These are phyloP conservation scores for Stratiolaelaps scimitus DNA, from an alignment of 1,140 invertebrate species.

Conservation along the genomic window DNA sequence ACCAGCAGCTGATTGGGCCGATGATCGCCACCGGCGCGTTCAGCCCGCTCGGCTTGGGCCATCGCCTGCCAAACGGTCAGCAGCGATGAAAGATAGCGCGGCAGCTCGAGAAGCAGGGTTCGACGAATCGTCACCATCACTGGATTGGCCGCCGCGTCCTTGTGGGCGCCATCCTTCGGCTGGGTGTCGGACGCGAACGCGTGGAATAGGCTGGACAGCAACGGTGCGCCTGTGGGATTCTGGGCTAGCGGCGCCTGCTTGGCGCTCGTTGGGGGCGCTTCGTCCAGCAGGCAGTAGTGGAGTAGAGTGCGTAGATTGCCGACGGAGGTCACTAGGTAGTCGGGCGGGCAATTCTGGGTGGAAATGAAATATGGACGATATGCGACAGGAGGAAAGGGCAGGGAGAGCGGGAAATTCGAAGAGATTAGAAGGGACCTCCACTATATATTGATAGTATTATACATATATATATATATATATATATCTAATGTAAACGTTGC, in stretches of 20 bases:
- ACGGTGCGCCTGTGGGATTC: slow-evolving; percentile 44
- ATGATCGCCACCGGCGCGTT: slow-evolving; percentile 31
- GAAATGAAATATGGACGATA: background rate
- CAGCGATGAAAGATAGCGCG: slow-evolving; percentile 63
- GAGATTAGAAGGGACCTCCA: background rate
- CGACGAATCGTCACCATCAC: slow-evolving; percentile 43
- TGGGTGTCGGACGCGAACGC: slow-evolving; percentile 53
- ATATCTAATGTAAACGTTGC: too few relatives aligned
- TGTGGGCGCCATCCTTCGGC: slow-evolving; percentile 40
- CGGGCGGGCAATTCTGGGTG: slow-evolving; percentile 47
- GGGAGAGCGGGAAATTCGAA: background rate
- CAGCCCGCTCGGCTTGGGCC: slow-evolving; percentile 44
- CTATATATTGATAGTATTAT: too few relatives aligned
- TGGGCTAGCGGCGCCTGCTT: background rate
- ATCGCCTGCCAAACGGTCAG: slow-evolving; percentile 66
- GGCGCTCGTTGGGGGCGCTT: slow-evolving; percentile 45
- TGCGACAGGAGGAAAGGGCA: background rate
- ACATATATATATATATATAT: too few relatives aligned
- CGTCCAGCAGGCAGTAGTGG: slow-evolving; percentile 69
- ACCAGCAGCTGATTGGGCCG: slow-evolving; percentile 2
- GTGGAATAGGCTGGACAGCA: slow-evolving; percentile 67
- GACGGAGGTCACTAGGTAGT: slow-evolving; percentile 64
- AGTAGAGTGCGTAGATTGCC: slow-evolving; percentile 68
- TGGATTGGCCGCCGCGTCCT: slow-evolving; percentile 38
- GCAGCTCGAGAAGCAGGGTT: slow-evolving; percentile 62